Percentiles rank a stretch among this genome's conserved stretches.
Evolutionary conservation across 2,888 invertebrate genomes (phyloP).

Genomic region (Lasioglossum malachurum): DNA sequence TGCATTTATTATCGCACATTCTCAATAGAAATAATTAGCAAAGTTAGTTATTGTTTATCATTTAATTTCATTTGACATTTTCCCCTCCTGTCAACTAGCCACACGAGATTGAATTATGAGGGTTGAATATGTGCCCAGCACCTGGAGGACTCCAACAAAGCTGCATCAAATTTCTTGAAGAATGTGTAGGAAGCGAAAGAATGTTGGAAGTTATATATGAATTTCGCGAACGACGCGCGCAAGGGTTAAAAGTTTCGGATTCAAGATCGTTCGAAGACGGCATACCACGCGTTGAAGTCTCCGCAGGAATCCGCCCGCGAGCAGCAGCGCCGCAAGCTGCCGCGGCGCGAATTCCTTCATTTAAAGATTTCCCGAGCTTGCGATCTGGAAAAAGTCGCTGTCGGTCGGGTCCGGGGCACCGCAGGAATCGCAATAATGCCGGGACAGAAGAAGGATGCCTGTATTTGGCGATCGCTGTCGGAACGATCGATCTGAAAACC

Average conservation of each 20-base stretch:
- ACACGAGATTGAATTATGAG: background rate
- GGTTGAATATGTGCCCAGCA: background rate
- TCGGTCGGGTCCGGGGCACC: background rate
- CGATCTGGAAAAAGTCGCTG: slow-evolving; percentile 25
- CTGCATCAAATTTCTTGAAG: background rate
- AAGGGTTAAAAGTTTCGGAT: background rate
- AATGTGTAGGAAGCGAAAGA: background rate
- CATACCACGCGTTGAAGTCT: slow-evolving; percentile 16
- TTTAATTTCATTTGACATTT: background rate
- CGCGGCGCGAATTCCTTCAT: slow-evolving; percentile 35
- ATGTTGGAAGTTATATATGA: background rate
- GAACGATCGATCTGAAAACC: slow-evolving; percentile 72
- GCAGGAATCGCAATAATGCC: slow-evolving; percentile 51
- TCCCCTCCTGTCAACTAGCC: too few relatives aligned
- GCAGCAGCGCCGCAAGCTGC: background rate
- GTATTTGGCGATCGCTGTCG: slow-evolving; percentile 71
- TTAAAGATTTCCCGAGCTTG: slow-evolving; percentile 30
- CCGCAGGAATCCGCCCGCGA: background rate
- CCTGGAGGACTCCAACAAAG: background rate
- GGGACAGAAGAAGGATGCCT: slow-evolving; percentile 56
- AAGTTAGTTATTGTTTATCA: background rate
- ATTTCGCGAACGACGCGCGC: background rate
- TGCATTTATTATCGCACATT: too few relatives aligned
- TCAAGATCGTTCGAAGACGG: background rate
- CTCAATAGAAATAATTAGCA: background rate